Conservation (phyloP, 2,888 invertebrate species). For the Spilosoma lubricipeda region DNA sequence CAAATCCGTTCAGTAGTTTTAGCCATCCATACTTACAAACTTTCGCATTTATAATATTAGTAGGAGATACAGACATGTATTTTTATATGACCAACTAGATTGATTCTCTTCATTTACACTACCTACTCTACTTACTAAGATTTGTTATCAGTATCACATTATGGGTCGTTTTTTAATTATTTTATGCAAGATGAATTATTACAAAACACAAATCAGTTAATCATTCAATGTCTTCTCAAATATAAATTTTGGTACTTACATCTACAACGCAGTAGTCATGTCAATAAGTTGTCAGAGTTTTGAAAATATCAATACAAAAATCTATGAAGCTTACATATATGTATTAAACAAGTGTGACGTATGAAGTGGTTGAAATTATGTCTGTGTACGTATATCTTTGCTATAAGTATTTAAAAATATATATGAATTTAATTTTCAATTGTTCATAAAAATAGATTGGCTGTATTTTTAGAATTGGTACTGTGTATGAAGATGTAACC, state of each 20-base stretch:
- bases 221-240: not conserved
- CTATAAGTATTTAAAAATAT: not conserved
- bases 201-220: not conserved
- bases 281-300: not conserved
- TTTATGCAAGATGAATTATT: not conserved
- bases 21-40: too few species aligned
- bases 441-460: not conserved
- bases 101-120: too few species aligned
- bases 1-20: too few species aligned
- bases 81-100: too few species aligned
- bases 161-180: not conserved
- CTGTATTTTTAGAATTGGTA: conserved; percentile 72
- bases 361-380: conserved; percentile 36
- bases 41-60: too few species aligned
- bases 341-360: conserved; percentile 26
- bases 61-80: too few species aligned
- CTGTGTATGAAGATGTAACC: conserved; percentile 79
- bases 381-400: conserved; percentile 54
- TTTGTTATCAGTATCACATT: not conserved
- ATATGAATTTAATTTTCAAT: not conserved
- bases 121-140: not conserved
- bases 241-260: not conserved
- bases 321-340: conserved; percentile 44
- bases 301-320: conserved; percentile 19
- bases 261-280: not conserved